Base-by-base conservation (phyloP, 2,113 vertebrate genomes). In the Austrofundulus limnaeus region DNA sequence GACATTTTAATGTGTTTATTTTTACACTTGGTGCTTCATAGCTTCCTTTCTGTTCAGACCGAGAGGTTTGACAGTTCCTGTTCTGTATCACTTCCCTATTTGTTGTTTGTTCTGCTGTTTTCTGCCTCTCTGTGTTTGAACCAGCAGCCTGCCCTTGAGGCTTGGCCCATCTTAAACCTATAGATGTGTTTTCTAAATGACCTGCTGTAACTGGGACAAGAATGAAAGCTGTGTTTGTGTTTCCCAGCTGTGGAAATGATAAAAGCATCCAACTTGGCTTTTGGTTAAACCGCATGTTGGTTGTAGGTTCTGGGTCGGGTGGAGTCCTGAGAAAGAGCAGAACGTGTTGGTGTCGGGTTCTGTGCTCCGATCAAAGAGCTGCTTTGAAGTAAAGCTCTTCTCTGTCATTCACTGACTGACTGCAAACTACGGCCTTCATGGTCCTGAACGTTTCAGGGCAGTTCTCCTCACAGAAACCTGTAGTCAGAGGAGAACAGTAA, bases 321-420 rank as follows among this genome's bases (percentile, higher is more conserved):
- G 24, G 21, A 19, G 37, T 8, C 43, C 14, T 19, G 56, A 58
- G 61, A 55, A 67, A 73, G 23, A 23, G 47, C 66, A 53, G 28
- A 42, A 45, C 28, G 42, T 68, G 75, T 49, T 67, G 70, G 61
- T 75, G 53, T 48, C 42, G 20, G 69, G 28, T 66, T 66, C 72
- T 72, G 43, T 11, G 14, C 60, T 72, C 62, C 77, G 83, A 88
- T 85, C 66, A 85, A 82, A 86, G 85, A 58, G 65, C 2, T 1
- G 51, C 83, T 88, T 86, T 88, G 85, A 89, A 86, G 86, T 80
- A 48, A 34, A 66, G 58, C 60, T 45, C 42, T 55, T n/a, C 73
- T 74, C 61, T 80, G 49, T 81, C 78, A 82, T 61, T 82, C 61
- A 52, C 43, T 34, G 25, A 28, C 25, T 28, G 25, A 28, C 25